Percentiles rank a stretch among this genome's conserved stretches.
phyloP scores from a whole-genome alignment of 1,140 invertebrate species.

The Galleria mellonella region DNA sequence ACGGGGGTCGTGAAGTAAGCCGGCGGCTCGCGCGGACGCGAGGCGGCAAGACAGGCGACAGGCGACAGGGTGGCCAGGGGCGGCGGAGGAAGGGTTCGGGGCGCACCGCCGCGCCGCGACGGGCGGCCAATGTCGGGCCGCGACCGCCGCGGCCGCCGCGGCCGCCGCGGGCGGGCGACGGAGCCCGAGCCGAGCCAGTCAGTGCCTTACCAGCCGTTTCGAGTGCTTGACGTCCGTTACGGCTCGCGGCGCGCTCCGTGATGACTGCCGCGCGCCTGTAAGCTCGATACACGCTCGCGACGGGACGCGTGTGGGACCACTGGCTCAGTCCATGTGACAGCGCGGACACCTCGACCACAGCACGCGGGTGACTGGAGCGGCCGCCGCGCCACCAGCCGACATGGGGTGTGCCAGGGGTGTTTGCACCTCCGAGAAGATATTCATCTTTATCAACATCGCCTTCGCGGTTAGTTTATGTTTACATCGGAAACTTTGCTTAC shows the following conservation, averaged over 20 bases:
- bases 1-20: too few relatives aligned
- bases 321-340: background rate
- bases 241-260: conserved; percentile 7
- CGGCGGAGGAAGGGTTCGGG: background rate
- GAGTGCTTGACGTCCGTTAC: conserved; percentile 6
- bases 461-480: conserved; percentile 51
- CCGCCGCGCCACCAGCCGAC: conserved; percentile 6
- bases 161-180: too few relatives aligned
- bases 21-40: too few relatives aligned
- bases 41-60: too few relatives aligned
- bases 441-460: conserved; percentile 65
- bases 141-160: conserved; percentile 9
- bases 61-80: too few relatives aligned
- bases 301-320: too few relatives aligned
- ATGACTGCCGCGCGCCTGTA: background rate
- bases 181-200: conserved; percentile 8
- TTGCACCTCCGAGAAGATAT: conserved; percentile 55
- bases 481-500: too few relatives aligned
- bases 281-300: background rate
- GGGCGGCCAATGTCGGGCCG: background rate
- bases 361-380: background rate
- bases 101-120: background rate
- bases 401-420: conserved; percentile 51
- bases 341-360: background rate
- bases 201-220: conserved; percentile 44